Base-by-base conservation (phyloP, 2,888 invertebrate species). In the Parnassius glacialis region DNA sequence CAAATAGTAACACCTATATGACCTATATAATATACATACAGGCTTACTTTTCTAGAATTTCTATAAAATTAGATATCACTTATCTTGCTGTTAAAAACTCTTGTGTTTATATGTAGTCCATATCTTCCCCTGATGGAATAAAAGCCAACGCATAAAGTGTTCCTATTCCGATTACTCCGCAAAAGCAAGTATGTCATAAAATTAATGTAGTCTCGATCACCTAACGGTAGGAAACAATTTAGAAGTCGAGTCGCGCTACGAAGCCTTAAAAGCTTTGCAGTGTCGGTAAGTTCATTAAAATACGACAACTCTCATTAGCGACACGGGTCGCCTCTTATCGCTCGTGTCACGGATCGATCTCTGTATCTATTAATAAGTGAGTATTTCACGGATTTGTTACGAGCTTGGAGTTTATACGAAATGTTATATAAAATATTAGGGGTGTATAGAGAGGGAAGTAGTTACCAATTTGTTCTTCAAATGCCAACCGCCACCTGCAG, bases 231-330 rank as follows among this genome's bases (percentile, higher is more conserved):
- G 57, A 41, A 42, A 50, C 20, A 50, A 51, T 51, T 25, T 25
- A 42, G 48, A 10, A 54, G 48, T 48, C 10, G 42, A 54, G 13
- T 10, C 48, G 13, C 48, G 7, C 48, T 59, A 11, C 47, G 34
- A 7, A 9, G 42, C 48, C 43, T 59, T 34, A 54, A 59, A 59
- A 60, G 59, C 59, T 43, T 60, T 60, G 53, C 59, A 55, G 50
- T 60, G 60, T 60, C 48, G 42, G 42, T 43, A 11, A 50, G 25
- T 60, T 60, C 60, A 60, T 60, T 60, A 60, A 54, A 54, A 60
- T 54, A 54, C 54, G 48, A 43, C 42, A 54, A 42, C 54, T 43
- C 48, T 60, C 60, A 60, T 60, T 60, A 60, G 54, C 50, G 53
- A 59, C 42, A 41, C 45, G 45, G 48, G 43, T 50, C 54, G 60